phyloP scores from a whole-genome alignment of 2,888 invertebrate genomes.

The Eupithecia centaureata region DNA sequence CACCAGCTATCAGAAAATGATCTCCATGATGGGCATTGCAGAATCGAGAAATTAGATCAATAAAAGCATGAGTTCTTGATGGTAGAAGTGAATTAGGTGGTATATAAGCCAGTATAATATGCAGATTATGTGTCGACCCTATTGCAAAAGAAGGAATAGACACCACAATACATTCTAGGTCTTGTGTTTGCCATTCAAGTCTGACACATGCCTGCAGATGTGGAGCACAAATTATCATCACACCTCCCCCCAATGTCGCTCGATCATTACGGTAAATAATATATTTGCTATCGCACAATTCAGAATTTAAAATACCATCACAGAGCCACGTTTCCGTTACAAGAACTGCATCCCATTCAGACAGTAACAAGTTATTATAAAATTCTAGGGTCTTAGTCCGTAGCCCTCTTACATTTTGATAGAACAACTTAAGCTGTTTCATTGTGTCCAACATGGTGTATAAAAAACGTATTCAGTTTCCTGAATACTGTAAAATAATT shows the following conservation, averaged over 20 bases:
- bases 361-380: neutral
- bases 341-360: neutral
- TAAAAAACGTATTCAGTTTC: too few species aligned
- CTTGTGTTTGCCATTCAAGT: neutral
- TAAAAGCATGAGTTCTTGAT: neutral
- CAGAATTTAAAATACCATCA: neutral
- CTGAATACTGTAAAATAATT: too few species aligned
- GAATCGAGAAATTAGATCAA: neutral
- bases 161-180: neutral
- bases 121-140: neutral
- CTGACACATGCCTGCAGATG: neutral
- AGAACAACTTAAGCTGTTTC: neutral
- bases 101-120: neutral
- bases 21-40: neutral
- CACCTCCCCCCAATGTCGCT: neutral
- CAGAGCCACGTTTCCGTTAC: neutral
- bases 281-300: neutral
- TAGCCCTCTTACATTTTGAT: neutral
- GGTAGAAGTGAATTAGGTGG: neutral
- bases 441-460: neutral
- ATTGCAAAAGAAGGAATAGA: neutral
- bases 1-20: too few species aligned
- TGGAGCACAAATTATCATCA: neutral
- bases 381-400: neutral
- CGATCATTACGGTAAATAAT: neutral